phyloP scores from a whole-genome alignment of 2,113 vertebrate species.

The Dolichallabes microphthalmus region DNA sequence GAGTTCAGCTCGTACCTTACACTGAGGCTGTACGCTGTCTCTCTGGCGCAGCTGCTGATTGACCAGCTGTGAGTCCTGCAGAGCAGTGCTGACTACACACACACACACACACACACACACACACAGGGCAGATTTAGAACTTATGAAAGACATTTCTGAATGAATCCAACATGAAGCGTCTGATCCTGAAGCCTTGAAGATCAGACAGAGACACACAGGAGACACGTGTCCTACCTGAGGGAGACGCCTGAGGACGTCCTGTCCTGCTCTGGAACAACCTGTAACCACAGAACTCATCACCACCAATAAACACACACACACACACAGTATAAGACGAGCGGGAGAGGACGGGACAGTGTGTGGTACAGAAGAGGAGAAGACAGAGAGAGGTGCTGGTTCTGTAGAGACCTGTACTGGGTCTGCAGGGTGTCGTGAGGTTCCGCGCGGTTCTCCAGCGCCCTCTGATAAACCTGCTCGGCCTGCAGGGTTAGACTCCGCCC shows the following conservation, averaged over 20 bases:
- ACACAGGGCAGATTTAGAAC: background rate
- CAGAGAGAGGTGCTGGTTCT: background rate
- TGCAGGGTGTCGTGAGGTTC: constrained; percentile 73
- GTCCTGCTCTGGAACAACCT: constrained; percentile 75
- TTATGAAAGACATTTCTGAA: background rate
- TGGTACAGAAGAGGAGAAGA: background rate
- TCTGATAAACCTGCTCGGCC: constrained; percentile 71
- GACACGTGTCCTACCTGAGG: constrained; percentile 63
- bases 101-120: constrained; percentile 1
- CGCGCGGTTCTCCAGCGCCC: constrained; percentile 75
- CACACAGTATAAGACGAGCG: no score
- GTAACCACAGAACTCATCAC: constrained; percentile 7
- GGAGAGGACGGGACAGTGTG: background rate
- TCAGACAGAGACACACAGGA: background rate
- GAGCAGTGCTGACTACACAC: constrained; percentile 56
- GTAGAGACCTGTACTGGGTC: constrained; percentile 73
- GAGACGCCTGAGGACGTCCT: constrained; percentile 42
- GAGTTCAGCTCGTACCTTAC: constrained; percentile 53
- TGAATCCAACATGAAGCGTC: background rate
- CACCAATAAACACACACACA: background rate
- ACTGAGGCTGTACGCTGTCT: constrained; percentile 36
- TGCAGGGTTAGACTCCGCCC: constrained; percentile 62
- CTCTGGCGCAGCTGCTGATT: constrained; percentile 67
- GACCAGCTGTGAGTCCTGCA: constrained; percentile 68
- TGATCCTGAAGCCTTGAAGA: background rate